These are phyloP conservation scores for Cranoglanis bouderius DNA, from an alignment of 2,113 vertebrate species.

Conservation along the genomic window DNA sequence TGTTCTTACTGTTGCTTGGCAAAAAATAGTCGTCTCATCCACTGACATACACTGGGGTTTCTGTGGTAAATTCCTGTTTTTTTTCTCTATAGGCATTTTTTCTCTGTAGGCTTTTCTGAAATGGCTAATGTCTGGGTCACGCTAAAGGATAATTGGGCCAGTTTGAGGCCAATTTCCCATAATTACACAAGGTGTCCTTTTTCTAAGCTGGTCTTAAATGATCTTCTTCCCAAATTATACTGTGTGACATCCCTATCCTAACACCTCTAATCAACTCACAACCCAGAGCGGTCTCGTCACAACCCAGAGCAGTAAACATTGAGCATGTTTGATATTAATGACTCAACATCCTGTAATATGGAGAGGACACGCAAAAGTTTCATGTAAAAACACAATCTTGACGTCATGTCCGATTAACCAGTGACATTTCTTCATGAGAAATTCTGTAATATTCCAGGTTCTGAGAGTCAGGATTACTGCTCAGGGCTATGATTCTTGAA, in stretches of 20 bases:
- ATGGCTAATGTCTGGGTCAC: neutral
- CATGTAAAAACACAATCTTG: neutral
- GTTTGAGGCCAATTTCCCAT: neutral
- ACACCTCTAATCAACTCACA: too few species aligned
- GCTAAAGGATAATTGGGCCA: neutral
- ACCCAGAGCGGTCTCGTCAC: too few species aligned
- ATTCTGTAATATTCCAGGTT: neutral
- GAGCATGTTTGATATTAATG: neutral
- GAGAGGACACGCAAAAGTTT: neutral
- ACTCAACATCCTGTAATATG: neutral
- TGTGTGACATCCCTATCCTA: neutral
- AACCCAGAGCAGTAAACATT: neutral
- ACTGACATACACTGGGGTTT: neutral
- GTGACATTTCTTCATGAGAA: neutral
- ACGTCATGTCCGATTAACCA: neutral
- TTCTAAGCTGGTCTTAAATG: neutral
- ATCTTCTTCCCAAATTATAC: neutral
- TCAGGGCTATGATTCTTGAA: too few species aligned
- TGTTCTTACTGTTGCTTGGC: neutral
- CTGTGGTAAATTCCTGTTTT: neutral
- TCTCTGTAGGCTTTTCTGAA: neutral
- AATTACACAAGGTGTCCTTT: neutral
- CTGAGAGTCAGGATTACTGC: neutral
- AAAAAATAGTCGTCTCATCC: neutral
- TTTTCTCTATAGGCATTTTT: neutral